phyloP scores from a whole-genome alignment of 2,113 vertebrate species.

The Actenoides hombroni region DNA sequence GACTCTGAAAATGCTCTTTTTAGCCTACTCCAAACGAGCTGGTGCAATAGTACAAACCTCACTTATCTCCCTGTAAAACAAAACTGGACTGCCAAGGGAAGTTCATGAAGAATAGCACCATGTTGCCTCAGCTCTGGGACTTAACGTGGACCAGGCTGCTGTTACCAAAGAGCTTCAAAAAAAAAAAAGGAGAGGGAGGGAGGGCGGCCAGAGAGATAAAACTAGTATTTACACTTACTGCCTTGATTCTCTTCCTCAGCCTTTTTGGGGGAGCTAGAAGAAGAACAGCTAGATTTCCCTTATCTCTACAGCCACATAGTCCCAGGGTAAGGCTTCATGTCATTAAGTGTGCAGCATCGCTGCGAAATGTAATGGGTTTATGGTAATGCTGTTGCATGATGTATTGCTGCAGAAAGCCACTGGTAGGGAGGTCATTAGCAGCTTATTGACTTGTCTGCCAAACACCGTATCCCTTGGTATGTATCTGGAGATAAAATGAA shows the following conservation, averaged over 20 bases:
- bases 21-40: not conserved
- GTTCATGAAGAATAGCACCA: not conserved
- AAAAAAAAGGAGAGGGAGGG: not conserved
- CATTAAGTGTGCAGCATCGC: not conserved
- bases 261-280: not conserved
- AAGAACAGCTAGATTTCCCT: not conserved
- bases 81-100: not conserved
- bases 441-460: not conserved
- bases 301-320: not conserved
- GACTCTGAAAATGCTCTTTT: not conserved
- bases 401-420: not conserved
- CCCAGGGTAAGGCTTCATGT: not conserved
- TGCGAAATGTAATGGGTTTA: not conserved
- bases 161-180: not conserved
- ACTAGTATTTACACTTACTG: not conserved
- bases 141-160: rapidly evolving
- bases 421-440: not conserved
- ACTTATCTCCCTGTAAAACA: not conserved
- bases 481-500: not conserved
- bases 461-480: rapidly evolving
- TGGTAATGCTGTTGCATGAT: not conserved
- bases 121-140: not conserved
- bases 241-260: not conserved
- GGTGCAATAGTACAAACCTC: not conserved
- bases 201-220: not conserved